These are phyloP conservation scores for Gryon sp. DNA, from an alignment of 1,140 invertebrate genomes.

Conservation along the genomic window DNA sequence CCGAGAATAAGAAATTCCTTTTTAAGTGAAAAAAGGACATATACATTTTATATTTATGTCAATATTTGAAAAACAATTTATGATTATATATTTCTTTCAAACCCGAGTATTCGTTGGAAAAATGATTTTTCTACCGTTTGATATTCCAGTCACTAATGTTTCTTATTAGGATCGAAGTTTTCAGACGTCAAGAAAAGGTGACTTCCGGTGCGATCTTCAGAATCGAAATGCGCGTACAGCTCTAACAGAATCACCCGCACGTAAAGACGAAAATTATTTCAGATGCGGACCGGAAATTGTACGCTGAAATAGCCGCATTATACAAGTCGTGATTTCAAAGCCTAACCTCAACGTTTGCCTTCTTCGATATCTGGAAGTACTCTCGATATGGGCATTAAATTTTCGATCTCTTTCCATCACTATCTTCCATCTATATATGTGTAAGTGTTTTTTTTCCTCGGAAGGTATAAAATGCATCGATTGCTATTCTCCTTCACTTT, in stretches of 20 bases:
- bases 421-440: slow-evolving; percentile 2
- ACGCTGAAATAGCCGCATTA: slow-evolving; percentile 25
- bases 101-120: no score
- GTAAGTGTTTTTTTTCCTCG: slow-evolving; percentile 16
- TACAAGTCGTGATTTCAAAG: slow-evolving; percentile 33
- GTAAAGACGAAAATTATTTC: slow-evolving; percentile 49
- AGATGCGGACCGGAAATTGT: slow-evolving; percentile 29
- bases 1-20: no score
- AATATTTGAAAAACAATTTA: no score
- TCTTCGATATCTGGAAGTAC: slow-evolving; percentile 43
- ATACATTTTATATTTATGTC: no score
- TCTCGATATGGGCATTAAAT: slow-evolving; percentile 53
- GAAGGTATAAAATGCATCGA: slow-evolving; percentile 24
- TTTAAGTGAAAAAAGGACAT: no score
- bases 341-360: slow-evolving; percentile 45
- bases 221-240: slow-evolving; percentile 3
- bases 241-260: slow-evolving; percentile 37
- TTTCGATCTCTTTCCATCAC: slow-evolving; percentile 42
- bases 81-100: no score
- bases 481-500: slow-evolving; percentile 23
- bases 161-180: no score
- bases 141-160: no score
- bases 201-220: no score
- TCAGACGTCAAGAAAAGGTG: no score
- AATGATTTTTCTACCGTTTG: no score